Percentiles rank a stretch among this genome's conserved stretches.
Conservation (phyloP, 2,888 invertebrate genomes). For the Sinopyrophorus schimmeli region DNA sequence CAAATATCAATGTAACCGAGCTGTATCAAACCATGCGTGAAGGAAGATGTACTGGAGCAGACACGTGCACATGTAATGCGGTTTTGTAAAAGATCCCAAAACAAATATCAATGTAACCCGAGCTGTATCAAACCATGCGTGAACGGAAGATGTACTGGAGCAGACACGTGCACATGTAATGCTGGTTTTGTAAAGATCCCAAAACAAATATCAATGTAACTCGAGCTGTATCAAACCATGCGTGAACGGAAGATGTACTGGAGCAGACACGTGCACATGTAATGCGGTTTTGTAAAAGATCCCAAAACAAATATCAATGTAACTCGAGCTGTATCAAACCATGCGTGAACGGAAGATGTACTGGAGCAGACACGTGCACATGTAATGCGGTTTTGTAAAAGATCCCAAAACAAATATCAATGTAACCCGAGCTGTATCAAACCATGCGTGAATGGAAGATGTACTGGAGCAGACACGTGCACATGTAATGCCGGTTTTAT, state of each 20-base stretch:
- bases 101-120: constrained; percentile 40
- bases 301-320: constrained; percentile 5
- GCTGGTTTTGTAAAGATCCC: constrained; percentile 8
- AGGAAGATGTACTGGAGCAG: constrained; percentile 56
- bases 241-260: constrained; percentile 36
- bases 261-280: constrained; percentile 33
- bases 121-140: constrained; percentile 40
- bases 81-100: constrained; percentile 27
- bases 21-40: constrained; percentile 46
- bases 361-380: constrained; percentile 4
- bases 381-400: constrained; percentile 8
- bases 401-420: constrained; percentile 7
- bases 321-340: constrained; percentile 7
- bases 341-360: constrained; percentile 8
- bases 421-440: constrained; percentile 5
- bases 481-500: constrained; percentile 4
- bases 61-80: constrained; percentile 36
- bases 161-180: constrained; percentile 11
- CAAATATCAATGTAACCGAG: constrained; percentile 37
- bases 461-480: constrained; percentile 4
- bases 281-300: constrained; percentile 8
- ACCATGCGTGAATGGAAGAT: constrained; percentile 9
- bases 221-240: constrained; percentile 36
- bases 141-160: constrained; percentile 15
- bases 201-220: constrained; percentile 35